Base-by-base conservation (phyloP, 2,113 vertebrate genomes). In the Sitta europaea region DNA sequence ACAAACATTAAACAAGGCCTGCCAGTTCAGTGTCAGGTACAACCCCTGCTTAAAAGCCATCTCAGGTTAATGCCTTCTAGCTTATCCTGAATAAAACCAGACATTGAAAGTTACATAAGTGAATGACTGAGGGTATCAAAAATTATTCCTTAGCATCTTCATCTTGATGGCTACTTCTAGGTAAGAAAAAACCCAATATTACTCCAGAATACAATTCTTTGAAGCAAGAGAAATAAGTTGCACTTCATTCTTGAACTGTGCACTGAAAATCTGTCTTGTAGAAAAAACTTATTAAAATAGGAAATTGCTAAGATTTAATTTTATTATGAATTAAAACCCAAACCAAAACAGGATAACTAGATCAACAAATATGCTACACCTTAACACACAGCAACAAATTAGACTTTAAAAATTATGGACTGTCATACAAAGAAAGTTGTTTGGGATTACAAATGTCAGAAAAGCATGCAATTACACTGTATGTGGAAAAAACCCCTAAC, bases 51-150 rank as follows among this genome's bases (percentile, higher is more conserved):
- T 75, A 78, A 11, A 71, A 78, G 66, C 12, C 61, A 83, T 12
- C 43, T 89, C 58, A 66, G 62, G 38, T 75, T 91, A 83, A 83
- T 42, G 76, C 53, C 47, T 54, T 75, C 47, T 59, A 47, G 54
- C 78, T 90, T 83, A 82, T 16, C 45, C 47, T 58, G 72, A 86
- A 67, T 62, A 86, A 93, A 91, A 83, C 27, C 42, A 91, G 62
- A 58, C 4, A 0, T 10, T 31, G 8, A 38, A 71, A 54, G 62
- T 86, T 79, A 78, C 24, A 2, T 70, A 89, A 86, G 43, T 29
- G n/a, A 88, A 45, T 57, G n/a, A 74, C 18, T 55, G 18, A 74
- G n/a, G 66, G 42, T 28, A 82, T 75, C 25, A 89, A 79, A 81
- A 89, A 58, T 51, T 29, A 31, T 29, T 86, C 38, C 25, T 86